Conservation (phyloP, 2,797 vertebrate species). For the Anabacerthia variegaticeps region DNA sequence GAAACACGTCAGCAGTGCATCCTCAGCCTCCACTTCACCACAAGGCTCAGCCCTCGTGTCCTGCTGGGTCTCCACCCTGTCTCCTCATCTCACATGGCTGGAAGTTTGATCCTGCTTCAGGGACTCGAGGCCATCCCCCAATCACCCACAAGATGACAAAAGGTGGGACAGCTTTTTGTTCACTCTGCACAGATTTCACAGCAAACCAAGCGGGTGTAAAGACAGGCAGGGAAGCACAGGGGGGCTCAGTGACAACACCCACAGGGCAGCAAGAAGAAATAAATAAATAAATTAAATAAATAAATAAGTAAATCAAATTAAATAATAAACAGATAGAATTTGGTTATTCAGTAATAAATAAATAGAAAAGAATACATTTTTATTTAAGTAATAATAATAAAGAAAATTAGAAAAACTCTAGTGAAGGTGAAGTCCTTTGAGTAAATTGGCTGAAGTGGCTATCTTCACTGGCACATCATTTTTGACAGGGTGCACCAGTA, state of each 20-base stretch:
- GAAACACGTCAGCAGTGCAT: neutral
- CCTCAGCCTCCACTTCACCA: neutral
- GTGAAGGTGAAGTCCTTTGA: neutral
- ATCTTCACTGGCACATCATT: neutral
- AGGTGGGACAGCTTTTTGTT: neutral
- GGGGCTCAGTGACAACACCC: neutral
- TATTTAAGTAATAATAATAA: neutral
- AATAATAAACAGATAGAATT: neutral
- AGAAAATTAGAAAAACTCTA: neutral
- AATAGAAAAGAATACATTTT: neutral
- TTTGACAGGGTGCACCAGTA: neutral
- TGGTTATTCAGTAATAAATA: neutral
- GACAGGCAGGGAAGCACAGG: neutral
- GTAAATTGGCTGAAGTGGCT: neutral
- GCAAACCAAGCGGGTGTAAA: neutral
- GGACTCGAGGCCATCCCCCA: fast-evolving
- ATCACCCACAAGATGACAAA: neutral
- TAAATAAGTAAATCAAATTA: neutral
- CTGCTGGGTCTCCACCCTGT: neutral
- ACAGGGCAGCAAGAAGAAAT: neutral
- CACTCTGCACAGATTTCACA: neutral
- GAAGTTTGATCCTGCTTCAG: neutral
- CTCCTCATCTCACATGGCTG: neutral
- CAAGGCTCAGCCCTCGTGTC: neutral
- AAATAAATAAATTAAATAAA: neutral